Base-by-base conservation (phyloP, 2,797 vertebrate species). In the Tenualosa ilisha region DNA sequence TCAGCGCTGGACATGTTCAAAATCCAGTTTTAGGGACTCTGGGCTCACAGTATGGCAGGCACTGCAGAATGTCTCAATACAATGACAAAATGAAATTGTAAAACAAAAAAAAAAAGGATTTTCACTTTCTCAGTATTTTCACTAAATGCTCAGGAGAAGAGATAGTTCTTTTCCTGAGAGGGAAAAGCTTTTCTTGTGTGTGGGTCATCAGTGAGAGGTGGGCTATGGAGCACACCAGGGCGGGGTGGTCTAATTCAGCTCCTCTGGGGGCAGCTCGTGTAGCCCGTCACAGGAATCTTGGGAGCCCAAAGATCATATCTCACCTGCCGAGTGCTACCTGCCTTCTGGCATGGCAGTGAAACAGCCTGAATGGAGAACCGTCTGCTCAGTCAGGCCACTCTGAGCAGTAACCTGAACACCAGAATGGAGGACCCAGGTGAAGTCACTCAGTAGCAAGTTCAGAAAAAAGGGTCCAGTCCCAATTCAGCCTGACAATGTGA, bases 261-360 rank as follows among this genome's bases (percentile, higher is more conserved):
- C 68, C 56, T 84, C 83, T 54, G 24, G 72, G 81, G 81, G 84
- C 81, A 53, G 72, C 84, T 81, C 54, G 75, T 88, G 79, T 86
- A 59, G 84, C 85, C 50, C 84, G 89, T 90, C 85, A 89, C 87
- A 83, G 85, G 87, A 88, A 87, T 88, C 90, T 89, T 83, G 88
- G 88, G 84, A 84, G 87, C 83, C 68, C 53, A 53, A 53, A 85
- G 88, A 90, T 91, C 87, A 89, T 91, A 90, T 92, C 91, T 88
- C 53, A 82, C 84, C 65, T 84, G 50, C 75, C 17, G 68, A 86
- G 86, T 4, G 84, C 89, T 87, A 89, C 89, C 89, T 88, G 88
- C 88, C 89, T 91, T 88, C 90, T 91, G 88, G 86, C 84, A 85
- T 51, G 83, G 56, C 81, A 87, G 88, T 86, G 85, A 75, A 88